Percentiles rank a stretch among this genome's conserved stretches.
Evolutionary conservation across 2,113 vertebrate genomes (phyloP).

Genomic region (Ranitomeya variabilis): DNA sequence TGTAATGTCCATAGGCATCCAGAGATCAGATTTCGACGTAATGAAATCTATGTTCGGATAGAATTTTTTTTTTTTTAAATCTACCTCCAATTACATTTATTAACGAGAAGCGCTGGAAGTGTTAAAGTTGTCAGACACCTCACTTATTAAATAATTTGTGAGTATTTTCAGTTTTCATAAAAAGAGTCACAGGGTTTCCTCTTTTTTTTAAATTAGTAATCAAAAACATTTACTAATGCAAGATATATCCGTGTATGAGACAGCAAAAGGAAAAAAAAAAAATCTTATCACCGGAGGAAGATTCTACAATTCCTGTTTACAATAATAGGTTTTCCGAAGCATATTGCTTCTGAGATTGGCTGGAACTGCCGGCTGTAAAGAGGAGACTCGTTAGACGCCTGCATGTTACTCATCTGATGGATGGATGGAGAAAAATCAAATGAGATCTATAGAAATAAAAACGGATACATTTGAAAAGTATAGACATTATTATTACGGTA

Average conservation of each 20-base stretch:
- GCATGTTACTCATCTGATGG: neutral
- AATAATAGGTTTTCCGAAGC: conserved; percentile 23
- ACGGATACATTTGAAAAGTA: no score
- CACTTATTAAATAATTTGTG: conserved; percentile 86
- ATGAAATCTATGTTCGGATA: conserved; percentile 83
- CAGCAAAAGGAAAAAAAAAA: neutral
- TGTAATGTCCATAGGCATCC: conserved; percentile 86
- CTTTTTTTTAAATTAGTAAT: conserved; percentile 76
- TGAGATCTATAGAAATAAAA: neutral
- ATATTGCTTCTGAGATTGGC: conserved; percentile 48
- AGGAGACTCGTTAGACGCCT: conserved; percentile 17
- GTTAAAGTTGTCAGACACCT: conserved; percentile 84
- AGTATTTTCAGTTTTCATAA: conserved; percentile 84
- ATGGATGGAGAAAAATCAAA: neutral
- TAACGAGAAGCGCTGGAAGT: conserved; percentile 81
- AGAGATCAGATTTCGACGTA: conserved; percentile 78
- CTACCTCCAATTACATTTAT: conserved; percentile 87
- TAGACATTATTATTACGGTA: no score
- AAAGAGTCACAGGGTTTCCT: conserved; percentile 79
- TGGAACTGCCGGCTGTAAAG: conserved; percentile 37
- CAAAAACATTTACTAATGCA: conserved; percentile 76
- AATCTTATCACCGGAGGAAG: conserved; percentile 2
- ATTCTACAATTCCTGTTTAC: neutral
- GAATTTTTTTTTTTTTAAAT: conserved; percentile 71
- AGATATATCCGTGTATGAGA: conserved; percentile 65